Evolutionary conservation across 2,888 invertebrate species (phyloP), one percentile per base, ranked within the genome.

Genomic region (Drosophila paranaensis): DNA sequence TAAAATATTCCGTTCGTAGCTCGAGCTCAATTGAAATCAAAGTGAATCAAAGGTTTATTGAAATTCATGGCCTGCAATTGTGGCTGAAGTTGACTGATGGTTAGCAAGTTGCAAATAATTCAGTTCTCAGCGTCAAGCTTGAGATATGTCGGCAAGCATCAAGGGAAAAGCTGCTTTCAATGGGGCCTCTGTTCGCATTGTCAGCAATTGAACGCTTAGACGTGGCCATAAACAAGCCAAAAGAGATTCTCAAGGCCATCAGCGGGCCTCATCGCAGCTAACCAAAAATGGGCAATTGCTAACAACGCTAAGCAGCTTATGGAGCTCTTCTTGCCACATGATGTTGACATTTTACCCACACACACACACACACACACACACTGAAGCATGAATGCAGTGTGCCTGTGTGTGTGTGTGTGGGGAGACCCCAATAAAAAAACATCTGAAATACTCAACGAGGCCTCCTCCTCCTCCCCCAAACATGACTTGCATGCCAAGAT

Each of bases 261-360:
- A 25, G 33, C 14, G 14, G 45, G 55, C 40, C 27, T 39, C 43
- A 50, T 68, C 68, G 8, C 48, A 54, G 33, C 37, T 46, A 65
- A n/a, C 66, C 51, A 54, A 56, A 76, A 77, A 62, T 55, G 35
- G 67, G 43, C 53, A 73, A 50, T 20, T 27, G 76, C n/a, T 25
- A 51, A 60, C 51, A 77, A 20, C 53, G 43, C 37, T 79, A 76
- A 76, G 75, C 76, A 53, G 79, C 76, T 77, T 77, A 77, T 45
- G 43, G 48, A 42, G 74, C 45, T 66, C 60, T 64, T 40, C 35
- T 71, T 45, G 60, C 72, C 65, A 66, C 63, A 69, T 62, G 63
- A 62, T 63, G 81, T 83, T 86, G 83, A 86, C 83, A 77, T 81
- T 79, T 74, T 65, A 66, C 61, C 50, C 50, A 60, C 40, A 42